Evolutionary conservation across 1,140 invertebrate species (phyloP).

Genomic region (Drosophila yakuba): DNA sequence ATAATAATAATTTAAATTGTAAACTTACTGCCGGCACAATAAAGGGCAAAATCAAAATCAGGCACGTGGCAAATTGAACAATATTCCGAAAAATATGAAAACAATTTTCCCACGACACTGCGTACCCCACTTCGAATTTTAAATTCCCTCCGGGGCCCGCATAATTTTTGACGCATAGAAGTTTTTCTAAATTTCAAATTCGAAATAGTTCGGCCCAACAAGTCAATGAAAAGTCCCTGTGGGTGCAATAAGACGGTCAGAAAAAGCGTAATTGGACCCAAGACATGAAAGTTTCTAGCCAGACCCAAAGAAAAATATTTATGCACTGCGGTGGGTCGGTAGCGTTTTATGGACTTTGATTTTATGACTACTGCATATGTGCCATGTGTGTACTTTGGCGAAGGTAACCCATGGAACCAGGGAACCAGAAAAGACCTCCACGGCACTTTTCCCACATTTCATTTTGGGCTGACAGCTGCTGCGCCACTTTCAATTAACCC

Average conservation of each 20-base stretch:
- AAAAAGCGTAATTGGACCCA: slow-evolving; percentile 18
- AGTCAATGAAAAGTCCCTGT: slow-evolving; percentile 44
- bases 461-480: slow-evolving; percentile 37
- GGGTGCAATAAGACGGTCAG: slow-evolving; percentile 58
- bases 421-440: neutral
- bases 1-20: neutral
- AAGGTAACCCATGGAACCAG: neutral
- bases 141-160: slow-evolving; percentile 44
- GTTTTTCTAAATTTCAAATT: slow-evolving; percentile 68
- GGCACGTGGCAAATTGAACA: slow-evolving; percentile 19
- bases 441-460: slow-evolving; percentile 10
- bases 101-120: neutral
- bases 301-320: slow-evolving; percentile 57
- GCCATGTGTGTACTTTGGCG: neutral
- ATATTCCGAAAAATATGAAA: slow-evolving; percentile 6
- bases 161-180: slow-evolving; percentile 67
- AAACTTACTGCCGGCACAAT: too few relatives aligned
- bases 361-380: slow-evolving; percentile 54
- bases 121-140: slow-evolving; percentile 9
- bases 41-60: slow-evolving; percentile 22
- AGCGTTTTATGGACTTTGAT: slow-evolving; percentile 61
- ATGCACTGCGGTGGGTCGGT: slow-evolving; percentile 51
- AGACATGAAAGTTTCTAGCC: slow-evolving; percentile 43
- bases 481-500: slow-evolving; percentile 61
- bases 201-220: slow-evolving; percentile 57